Evolutionary conservation across 30 jellyfish, hydroid and myxozoan species (phyloP), one percentile per base, ranked within the genome.

Genomic region (Hydractinia symbiolongicarpus): DNA sequence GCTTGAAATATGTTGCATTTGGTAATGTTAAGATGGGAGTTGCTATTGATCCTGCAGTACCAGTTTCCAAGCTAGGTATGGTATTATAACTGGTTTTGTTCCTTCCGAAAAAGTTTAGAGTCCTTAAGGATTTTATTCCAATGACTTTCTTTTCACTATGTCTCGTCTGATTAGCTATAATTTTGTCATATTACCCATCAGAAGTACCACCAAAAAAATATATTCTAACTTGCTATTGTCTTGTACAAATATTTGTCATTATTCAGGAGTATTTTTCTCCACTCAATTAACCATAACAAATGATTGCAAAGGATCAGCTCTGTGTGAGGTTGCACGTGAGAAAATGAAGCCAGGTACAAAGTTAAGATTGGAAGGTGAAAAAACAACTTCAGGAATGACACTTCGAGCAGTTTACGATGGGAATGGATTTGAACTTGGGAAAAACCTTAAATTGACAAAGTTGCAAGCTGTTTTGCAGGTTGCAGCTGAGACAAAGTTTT

Each of bases 251-350:
- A 30, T 58, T 13, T 58, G 69, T 1, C 71, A 15, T 10, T 14
- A 10, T 53, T 72, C 79, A 91, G 98, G 98, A 9, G 80, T 91
- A 15, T 17, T 54, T 53, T 78, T 91, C 84, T 40, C 81, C n/a
- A 91, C 94, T 5, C 87, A 64, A 9, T 78, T 90, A 51, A 79
- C 58, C 60, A 81, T 86, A 4, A 96, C 98, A 19, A 77, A 80
- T 10, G 98, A 91, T 76, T 91, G 98, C 77, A 70, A 79, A 66
- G 88, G 90, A 9, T 90, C 86, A 64, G 84, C 73, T 15, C 54
- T 91, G 30, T 91, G 98, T 61, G 96, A 86, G 67, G 58, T 78
- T 71, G 93, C 94, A 76, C 82, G 87, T 20, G 79, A 86, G 40
- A 86, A 79, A 50, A 74, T 55, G 16, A 89, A 86, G 1, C 13